A percentile compares a stretch with the other conserved stretches of the same genome.
Evolutionary conservation across 2,888 invertebrate species (phyloP).

Genomic region (Lasius fuliginosus): DNA sequence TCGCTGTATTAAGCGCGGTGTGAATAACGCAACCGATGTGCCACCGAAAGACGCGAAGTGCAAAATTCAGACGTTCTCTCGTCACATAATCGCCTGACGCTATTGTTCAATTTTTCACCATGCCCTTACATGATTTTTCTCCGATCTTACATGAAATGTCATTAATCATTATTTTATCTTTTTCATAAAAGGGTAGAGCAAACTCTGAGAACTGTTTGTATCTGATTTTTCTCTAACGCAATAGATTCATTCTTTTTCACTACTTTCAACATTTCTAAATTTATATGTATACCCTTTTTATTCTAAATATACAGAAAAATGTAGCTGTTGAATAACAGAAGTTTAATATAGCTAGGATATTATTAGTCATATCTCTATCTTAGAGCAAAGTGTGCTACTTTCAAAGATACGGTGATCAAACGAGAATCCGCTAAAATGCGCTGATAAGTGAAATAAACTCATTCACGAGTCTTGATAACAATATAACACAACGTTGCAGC

Average conservation of each 20-base stretch:
- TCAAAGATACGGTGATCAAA: constrained; percentile 45
- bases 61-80: constrained; percentile 30
- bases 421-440: constrained; percentile 16
- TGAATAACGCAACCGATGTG: constrained; percentile 26
- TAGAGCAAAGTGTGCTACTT: constrained; percentile 36
- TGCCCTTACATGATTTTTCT: not conserved
- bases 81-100: constrained; percentile 21
- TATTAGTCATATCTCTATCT: constrained; percentile 32
- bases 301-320: not conserved
- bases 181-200: not conserved
- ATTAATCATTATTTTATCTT: constrained; percentile 10
- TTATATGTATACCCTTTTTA: not conserved
- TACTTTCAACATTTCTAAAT: not conserved
- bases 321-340: too few species aligned
- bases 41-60: constrained; percentile 13
- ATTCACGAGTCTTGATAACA: constrained; percentile 42
- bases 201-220: not conserved
- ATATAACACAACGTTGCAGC: constrained; percentile 4
- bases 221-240: not conserved
- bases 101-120: constrained; percentile 28
- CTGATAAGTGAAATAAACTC: constrained; percentile 39
- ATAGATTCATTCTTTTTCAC: not conserved
- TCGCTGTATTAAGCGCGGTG: constrained; percentile 20
- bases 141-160: not conserved
- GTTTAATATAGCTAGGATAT: constrained; percentile 21